Evolutionary conservation across 2,888 invertebrate species (phyloP).

Genomic region (Agrochola lota): DNA sequence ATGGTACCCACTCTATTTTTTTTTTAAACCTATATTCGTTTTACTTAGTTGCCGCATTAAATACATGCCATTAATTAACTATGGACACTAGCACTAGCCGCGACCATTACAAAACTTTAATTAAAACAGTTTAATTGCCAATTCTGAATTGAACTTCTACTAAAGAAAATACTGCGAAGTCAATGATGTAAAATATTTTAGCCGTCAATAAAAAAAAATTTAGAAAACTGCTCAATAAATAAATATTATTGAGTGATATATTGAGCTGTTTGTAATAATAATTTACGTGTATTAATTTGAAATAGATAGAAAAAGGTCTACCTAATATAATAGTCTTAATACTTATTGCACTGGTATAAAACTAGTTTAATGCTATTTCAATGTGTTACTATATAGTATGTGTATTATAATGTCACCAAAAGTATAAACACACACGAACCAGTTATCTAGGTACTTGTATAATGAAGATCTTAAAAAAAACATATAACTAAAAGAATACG

Average conservation of each 20-base stretch:
- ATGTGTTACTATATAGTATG: too few relatives aligned
- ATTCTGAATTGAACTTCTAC: neutral
- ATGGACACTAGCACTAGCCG: too few relatives aligned
- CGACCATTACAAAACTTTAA: neutral
- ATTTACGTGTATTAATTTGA: neutral
- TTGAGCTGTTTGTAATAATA: neutral
- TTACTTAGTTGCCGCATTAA: too few relatives aligned
- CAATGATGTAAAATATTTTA: neutral
- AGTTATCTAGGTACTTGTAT: too few relatives aligned
- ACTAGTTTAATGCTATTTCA: neutral
- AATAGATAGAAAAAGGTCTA: neutral
- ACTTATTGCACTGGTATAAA: neutral
- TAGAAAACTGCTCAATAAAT: neutral
- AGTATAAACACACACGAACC: neutral
- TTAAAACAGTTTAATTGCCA: constrained; percentile 4
- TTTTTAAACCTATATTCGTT: too few relatives aligned
- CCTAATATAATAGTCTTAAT: neutral
- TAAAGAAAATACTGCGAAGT: neutral
- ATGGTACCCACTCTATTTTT: too few relatives aligned
- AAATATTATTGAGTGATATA: neutral
- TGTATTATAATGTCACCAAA: neutral
- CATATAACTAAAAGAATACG: neutral
- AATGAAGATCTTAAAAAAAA: neutral
- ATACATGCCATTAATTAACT: too few relatives aligned
- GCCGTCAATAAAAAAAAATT: constrained; percentile 2